Conservation (phyloP, 2,797 vertebrate species). For the Amblyraja radiata region DNA sequence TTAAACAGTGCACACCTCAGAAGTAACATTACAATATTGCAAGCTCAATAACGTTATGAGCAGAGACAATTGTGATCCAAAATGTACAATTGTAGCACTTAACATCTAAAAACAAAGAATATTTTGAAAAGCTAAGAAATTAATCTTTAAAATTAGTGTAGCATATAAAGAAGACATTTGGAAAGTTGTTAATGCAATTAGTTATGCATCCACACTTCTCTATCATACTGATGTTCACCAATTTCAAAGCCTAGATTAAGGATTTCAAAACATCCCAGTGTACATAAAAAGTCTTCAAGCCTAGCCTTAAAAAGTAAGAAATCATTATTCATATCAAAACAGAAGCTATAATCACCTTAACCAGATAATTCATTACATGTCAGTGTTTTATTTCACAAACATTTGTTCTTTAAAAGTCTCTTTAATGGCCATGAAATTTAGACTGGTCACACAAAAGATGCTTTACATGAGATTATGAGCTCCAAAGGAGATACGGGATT, state of each 20-base stretch:
- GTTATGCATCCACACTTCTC: background rate
- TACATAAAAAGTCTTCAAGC: background rate
- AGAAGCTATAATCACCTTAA: background rate
- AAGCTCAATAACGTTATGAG: background rate
- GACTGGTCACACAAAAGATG: background rate
- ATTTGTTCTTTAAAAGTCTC: background rate
- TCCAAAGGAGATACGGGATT: background rate
- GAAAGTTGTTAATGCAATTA: background rate
- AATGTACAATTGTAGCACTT: background rate
- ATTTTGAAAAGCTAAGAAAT: background rate
- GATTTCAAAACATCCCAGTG: too few relatives aligned
- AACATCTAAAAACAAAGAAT: background rate
- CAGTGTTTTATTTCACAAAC: background rate
- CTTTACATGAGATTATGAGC: background rate
- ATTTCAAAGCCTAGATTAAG: background rate
- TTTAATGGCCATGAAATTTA: background rate
- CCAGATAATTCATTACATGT: background rate
- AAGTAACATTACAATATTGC: background rate
- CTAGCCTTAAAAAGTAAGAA: background rate
- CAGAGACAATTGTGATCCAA: background rate
- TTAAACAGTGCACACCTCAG: background rate
- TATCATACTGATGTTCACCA: background rate
- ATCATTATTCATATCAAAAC: background rate
- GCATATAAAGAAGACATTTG: background rate
- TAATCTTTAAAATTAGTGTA: background rate